These are phyloP conservation scores for Periplaneta americana DNA, from an alignment of 1,140 invertebrate genomes.

Conservation along the genomic window DNA sequence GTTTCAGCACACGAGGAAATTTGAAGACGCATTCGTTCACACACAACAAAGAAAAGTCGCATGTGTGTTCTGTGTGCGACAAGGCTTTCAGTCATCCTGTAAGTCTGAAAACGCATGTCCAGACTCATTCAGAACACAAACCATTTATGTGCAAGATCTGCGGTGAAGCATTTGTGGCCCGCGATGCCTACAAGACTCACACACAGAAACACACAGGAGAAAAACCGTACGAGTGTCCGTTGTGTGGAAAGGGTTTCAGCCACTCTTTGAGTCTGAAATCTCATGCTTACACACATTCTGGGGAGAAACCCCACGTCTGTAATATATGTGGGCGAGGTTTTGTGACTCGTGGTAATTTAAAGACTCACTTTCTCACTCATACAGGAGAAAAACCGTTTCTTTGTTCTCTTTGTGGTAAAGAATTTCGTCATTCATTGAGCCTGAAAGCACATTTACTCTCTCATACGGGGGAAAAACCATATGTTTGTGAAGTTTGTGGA, in stretches of 20 bases:
- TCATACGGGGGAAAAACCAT: slow-evolving; percentile 18
- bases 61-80: not conserved
- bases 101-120: not conserved
- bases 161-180: slow-evolving; percentile 56
- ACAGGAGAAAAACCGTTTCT: slow-evolving; percentile 9
- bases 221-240: slow-evolving; percentile 49
- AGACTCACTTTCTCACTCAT: slow-evolving; percentile 4
- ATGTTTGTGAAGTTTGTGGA: slow-evolving; percentile 14
- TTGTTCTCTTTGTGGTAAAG: slow-evolving; percentile 4
- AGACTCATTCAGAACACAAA: not conserved
- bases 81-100: not conserved
- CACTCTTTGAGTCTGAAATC: slow-evolving; percentile 35
- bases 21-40: slow-evolving; percentile 20
- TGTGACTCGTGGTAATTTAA: not conserved
- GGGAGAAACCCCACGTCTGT: slow-evolving; percentile 10
- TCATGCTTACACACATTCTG: slow-evolving; percentile 12
- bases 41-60: not conserved
- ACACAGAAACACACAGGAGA: slow-evolving; percentile 50
- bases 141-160: slow-evolving; percentile 49
- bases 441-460: slow-evolving; percentile 6
- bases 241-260: slow-evolving; percentile 46
- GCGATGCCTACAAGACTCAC: slow-evolving; percentile 49
- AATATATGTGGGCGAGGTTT: slow-evolving; percentile 3
- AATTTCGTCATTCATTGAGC: not conserved
- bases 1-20: slow-evolving; percentile 49